Conservation (phyloP, 2,888 invertebrate genomes). For the Craniophora ligustri region DNA sequence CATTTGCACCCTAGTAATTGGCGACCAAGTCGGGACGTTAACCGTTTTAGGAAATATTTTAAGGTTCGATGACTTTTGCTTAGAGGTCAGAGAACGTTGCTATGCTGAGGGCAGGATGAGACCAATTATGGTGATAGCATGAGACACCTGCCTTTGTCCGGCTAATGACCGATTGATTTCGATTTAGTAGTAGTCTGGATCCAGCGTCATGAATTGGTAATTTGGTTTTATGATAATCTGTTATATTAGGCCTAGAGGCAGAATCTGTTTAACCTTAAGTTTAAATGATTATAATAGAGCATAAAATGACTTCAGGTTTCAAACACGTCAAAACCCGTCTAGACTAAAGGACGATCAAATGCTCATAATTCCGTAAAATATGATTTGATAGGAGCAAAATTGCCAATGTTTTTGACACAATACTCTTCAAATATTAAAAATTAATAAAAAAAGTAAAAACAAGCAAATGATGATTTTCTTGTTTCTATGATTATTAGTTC, state of each 20-base stretch:
- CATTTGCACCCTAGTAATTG: conserved; percentile 58
- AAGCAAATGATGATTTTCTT: no score
- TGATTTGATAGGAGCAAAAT: no score
- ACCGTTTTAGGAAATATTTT: conserved; percentile 84
- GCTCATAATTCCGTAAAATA: no score
- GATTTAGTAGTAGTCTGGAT: conserved; percentile 41
- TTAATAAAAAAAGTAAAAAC: no score
- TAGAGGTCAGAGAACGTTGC: conserved; percentile 75
- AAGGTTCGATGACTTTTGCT: conserved; percentile 80
- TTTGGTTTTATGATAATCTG: conserved; percentile 14
- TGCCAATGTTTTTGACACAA: no score
- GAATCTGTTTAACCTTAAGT: background rate
- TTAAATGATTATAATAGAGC: no score
- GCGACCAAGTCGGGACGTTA: conserved; percentile 72
- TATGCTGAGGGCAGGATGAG: conserved; percentile 68
- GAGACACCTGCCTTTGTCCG: conserved; percentile 54
- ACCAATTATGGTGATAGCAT: conserved; percentile 55
- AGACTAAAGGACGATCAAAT: no score
- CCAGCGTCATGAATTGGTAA: conserved; percentile 34
- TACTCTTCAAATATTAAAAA: no score
- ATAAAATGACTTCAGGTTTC: no score
- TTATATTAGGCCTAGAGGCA: background rate
- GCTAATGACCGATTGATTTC: conserved; percentile 44
- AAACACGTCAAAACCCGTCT: no score
- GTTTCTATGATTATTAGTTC: no score